Percentiles rank a stretch among this genome's conserved stretches.
phyloP scores from a whole-genome alignment of 1,140 invertebrate species.

The Lepidurus apus region DNA sequence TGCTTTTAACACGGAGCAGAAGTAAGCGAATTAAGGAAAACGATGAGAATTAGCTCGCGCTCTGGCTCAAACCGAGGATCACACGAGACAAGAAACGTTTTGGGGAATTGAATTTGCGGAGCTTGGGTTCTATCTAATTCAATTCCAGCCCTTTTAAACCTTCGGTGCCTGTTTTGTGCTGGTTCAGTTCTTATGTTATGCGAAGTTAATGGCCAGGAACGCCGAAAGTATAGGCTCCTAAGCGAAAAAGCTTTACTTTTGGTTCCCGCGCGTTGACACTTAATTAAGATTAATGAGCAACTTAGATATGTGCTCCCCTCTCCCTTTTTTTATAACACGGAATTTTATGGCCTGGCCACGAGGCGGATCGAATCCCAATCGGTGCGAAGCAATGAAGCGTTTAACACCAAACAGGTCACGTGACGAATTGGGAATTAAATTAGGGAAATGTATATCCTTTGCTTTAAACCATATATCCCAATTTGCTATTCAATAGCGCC shows the following conservation, averaged over 20 bases:
- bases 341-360: background rate
- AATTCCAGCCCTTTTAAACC: background rate
- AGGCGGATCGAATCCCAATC: background rate
- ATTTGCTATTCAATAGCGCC: background rate
- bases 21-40: slow-evolving; percentile 13
- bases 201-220: background rate
- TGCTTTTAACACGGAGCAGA: background rate
- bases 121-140: background rate
- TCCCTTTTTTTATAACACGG: background rate
- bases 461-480: slow-evolving; percentile 16
- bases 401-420: background rate
- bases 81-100: background rate
- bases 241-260: background rate
- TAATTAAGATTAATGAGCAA: slow-evolving; percentile 10
- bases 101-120: background rate
- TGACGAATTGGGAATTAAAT: slow-evolving; percentile 19
- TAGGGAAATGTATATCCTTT: slow-evolving; percentile 11
- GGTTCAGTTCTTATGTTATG: background rate
- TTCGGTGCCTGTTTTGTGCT: background rate
- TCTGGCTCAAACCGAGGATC: background rate
- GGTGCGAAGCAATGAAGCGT: slow-evolving; percentile 8
- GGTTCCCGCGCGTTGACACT: background rate
- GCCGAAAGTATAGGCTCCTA: background rate
- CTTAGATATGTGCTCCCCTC: background rate
- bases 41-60: background rate